Evolutionary conservation across 2,888 invertebrate genomes (phyloP).

Genomic region (Meandrusa payeni): DNA sequence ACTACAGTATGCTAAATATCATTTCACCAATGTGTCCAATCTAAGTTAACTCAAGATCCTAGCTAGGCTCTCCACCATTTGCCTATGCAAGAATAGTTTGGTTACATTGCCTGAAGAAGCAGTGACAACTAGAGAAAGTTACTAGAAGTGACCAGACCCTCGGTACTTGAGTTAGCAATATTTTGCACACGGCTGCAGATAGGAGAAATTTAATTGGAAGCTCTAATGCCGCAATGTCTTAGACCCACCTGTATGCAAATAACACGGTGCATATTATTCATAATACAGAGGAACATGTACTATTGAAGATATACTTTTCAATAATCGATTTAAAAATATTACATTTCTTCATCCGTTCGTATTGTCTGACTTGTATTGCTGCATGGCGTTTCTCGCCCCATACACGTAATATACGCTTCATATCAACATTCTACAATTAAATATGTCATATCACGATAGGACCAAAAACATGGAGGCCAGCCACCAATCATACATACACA

Average conservation of each 20-base stretch:
- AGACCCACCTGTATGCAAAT: slow-evolving; percentile 2
- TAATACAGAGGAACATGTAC: slow-evolving; percentile 17
- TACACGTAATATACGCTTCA: not conserved
- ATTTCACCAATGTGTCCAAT: no score
- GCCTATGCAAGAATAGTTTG: no score
- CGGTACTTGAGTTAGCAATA: no score
- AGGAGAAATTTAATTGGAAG: no score
- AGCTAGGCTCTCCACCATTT: no score
- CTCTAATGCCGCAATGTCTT: slow-evolving; percentile 18
- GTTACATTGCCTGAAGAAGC: no score
- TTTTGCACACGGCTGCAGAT: no score
- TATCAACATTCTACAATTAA: slow-evolving; percentile 10
- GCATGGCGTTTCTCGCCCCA: slow-evolving; percentile 30
- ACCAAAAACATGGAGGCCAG: not conserved
- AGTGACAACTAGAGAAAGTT: no score
- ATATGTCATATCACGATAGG: slow-evolving; percentile 20
- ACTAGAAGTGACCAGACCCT: no score
- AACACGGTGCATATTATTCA: slow-evolving; percentile 19
- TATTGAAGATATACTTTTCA: slow-evolving; percentile 37
- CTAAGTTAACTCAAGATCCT: no score
- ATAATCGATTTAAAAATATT: slow-evolving; percentile 33
- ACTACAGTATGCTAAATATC: no score
- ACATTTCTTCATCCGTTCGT: slow-evolving; percentile 41
- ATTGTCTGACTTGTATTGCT: slow-evolving; percentile 63
- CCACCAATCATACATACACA: not conserved